phyloP scores from a whole-genome alignment of 2,888 invertebrate species.

The Erebia palarica region DNA sequence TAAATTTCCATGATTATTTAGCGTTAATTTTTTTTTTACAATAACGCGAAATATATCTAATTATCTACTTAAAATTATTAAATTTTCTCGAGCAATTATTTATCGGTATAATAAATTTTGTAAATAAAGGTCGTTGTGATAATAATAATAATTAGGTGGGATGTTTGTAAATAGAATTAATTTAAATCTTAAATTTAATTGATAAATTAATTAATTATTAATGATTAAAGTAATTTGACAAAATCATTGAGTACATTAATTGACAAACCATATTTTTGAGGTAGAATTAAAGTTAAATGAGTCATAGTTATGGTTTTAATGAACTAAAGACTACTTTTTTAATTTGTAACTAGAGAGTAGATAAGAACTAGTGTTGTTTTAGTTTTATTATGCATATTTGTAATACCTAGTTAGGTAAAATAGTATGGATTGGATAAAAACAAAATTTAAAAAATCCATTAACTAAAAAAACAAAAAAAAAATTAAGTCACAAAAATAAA shows the following conservation, averaged over 20 bases:
- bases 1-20: background rate
- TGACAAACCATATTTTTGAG: conserved; percentile 44
- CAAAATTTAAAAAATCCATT: too few species aligned
- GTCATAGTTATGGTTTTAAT: background rate
- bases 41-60: conserved; percentile 4
- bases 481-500: too few species aligned
- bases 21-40: too few species aligned
- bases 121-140: conserved; percentile 35
- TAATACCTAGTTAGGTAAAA: too few species aligned
- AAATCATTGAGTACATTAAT: conserved; percentile 27
- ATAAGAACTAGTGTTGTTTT: conserved; percentile 2
- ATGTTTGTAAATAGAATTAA: conserved; percentile 33
- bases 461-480: too few species aligned
- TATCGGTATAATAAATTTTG: conserved; percentile 11
- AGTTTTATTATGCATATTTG: too few species aligned
- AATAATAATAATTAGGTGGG: conserved; percentile 10
- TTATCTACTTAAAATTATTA: conserved; percentile 10
- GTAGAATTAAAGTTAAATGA: conserved; percentile 41
- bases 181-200: conserved; percentile 7
- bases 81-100: conserved; percentile 11
- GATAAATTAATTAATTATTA: conserved; percentile 11
- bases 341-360: background rate
- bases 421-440: too few species aligned
- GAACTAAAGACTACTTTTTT: conserved; percentile 8
- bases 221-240: conserved; percentile 41